phyloP scores from a whole-genome alignment of 1,140 invertebrate species.

The Bombyx mandarina region DNA sequence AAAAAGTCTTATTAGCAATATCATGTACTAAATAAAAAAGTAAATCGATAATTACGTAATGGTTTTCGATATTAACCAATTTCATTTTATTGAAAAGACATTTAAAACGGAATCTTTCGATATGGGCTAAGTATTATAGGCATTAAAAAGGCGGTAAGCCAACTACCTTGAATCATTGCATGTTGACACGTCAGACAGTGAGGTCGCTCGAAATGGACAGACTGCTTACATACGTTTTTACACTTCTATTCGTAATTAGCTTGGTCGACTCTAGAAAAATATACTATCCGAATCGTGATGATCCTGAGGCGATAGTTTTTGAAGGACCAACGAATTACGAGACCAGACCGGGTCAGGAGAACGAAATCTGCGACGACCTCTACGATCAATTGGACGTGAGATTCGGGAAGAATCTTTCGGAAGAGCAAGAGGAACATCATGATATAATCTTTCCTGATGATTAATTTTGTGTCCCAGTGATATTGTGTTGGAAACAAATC shows the following conservation, averaged over 20 bases:
- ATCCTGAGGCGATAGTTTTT: slow-evolving; percentile 31
- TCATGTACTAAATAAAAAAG: too few species aligned
- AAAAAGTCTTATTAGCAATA: too few species aligned
- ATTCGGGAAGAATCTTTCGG: slow-evolving; percentile 7
- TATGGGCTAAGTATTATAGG: too few species aligned
- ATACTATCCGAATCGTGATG: slow-evolving; percentile 22
- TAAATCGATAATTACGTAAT: too few species aligned
- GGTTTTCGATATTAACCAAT: too few species aligned
- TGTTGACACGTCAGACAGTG: slow-evolving; percentile 6
- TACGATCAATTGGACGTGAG: slow-evolving; percentile 22
- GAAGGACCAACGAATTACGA: slow-evolving; percentile 35
- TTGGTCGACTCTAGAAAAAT: slow-evolving; percentile 8
- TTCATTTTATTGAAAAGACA: too few species aligned
- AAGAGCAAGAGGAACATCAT: too few species aligned
- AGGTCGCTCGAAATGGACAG: slow-evolving; percentile 6
- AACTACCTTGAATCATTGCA: slow-evolving; percentile 6
- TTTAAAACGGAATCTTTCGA: too few species aligned
- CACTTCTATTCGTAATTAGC: slow-evolving; percentile 7
- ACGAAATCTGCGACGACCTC: slow-evolving; percentile 22
- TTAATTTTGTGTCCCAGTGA: too few species aligned
- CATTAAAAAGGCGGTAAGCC: too few species aligned
- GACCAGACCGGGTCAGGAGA: slow-evolving; percentile 9
- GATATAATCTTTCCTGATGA: too few species aligned
- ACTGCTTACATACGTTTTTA: slow-evolving; percentile 4
- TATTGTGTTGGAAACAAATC: too few species aligned